These are phyloP conservation scores for Prorops nasuta DNA, from an alignment of 1,140 invertebrate species.

Conservation along the genomic window DNA sequence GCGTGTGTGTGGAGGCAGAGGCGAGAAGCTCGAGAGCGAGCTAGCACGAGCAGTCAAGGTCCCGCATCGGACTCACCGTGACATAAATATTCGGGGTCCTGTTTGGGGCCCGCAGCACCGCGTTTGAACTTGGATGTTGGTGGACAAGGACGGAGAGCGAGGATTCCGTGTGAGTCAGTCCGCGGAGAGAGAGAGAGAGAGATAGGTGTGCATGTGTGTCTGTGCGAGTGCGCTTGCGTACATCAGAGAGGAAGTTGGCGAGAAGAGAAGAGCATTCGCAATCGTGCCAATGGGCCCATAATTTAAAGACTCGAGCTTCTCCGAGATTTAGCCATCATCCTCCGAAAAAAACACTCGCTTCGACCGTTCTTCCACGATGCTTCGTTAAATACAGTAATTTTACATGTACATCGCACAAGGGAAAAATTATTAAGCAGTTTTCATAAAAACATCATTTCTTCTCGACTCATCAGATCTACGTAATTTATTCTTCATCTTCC, in stretches of 20 bases:
- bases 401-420: too few relatives aligned
- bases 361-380: constrained; percentile 21
- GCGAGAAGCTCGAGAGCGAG: too few relatives aligned
- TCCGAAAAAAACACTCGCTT: constrained; percentile 13
- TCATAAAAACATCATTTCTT: too few relatives aligned
- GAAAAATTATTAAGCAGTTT: too few relatives aligned
- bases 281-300: constrained; percentile 14
- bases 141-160: background rate
- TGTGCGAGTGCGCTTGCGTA: too few relatives aligned
- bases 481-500: too few relatives aligned
- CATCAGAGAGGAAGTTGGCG: constrained; percentile 6
- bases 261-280: constrained; percentile 13
- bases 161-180: too few relatives aligned
- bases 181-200: constrained; percentile 4
- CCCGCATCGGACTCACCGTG: constrained; percentile 34
- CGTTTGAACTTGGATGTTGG: background rate
- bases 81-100: constrained; percentile 39
- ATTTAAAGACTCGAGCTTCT: constrained; percentile 18
- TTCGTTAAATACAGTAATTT: too few relatives aligned
- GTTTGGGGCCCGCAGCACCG: background rate
- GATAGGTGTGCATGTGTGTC: too few relatives aligned
- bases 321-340: constrained; percentile 20
- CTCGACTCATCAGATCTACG: too few relatives aligned
- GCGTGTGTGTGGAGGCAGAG: constrained; percentile 12
- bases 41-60: constrained; percentile 37